A percentile compares a stretch with the other conserved stretches of the same genome.
phyloP scores from a whole-genome alignment of 2,888 invertebrate species.

The Thereva unica region DNA sequence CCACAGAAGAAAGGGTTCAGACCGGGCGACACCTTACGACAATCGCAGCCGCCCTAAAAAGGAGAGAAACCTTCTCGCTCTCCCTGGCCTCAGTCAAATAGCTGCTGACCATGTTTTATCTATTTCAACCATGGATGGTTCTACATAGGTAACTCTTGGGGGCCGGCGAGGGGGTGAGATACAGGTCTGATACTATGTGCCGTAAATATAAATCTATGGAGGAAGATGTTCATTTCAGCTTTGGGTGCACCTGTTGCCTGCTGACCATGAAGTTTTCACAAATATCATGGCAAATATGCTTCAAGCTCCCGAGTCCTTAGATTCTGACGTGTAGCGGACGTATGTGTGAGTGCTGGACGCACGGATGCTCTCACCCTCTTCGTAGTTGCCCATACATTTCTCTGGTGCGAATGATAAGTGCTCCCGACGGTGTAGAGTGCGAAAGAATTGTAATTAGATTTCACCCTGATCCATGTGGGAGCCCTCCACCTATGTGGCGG shows the following conservation, averaged over 20 bases:
- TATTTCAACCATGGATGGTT: constrained; percentile 23
- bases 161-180: neutral
- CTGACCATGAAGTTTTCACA: constrained; percentile 16
- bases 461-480: constrained; percentile 30
- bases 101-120: constrained; percentile 7
- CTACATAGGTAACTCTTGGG: constrained; percentile 1
- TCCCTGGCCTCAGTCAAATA: neutral
- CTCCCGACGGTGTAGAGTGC: constrained; percentile 22
- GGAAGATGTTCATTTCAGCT: constrained; percentile 5
- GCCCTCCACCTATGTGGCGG: neutral
- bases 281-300: constrained; percentile 5
- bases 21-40: neutral
- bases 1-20: neutral
- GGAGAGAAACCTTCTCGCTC: neutral
- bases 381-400: neutral
- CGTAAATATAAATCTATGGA: constrained; percentile 1
- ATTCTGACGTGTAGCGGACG: no score
- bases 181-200: neutral
- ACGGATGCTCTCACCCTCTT: constrained; percentile 6
- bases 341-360: neutral
- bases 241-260: constrained; percentile 11
- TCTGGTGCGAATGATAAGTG: constrained; percentile 25
- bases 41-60: neutral
- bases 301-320: no score
- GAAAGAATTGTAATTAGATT: constrained; percentile 43